phyloP scores from a whole-genome alignment of 2,888 invertebrate genomes.

The Patella pellucida region DNA sequence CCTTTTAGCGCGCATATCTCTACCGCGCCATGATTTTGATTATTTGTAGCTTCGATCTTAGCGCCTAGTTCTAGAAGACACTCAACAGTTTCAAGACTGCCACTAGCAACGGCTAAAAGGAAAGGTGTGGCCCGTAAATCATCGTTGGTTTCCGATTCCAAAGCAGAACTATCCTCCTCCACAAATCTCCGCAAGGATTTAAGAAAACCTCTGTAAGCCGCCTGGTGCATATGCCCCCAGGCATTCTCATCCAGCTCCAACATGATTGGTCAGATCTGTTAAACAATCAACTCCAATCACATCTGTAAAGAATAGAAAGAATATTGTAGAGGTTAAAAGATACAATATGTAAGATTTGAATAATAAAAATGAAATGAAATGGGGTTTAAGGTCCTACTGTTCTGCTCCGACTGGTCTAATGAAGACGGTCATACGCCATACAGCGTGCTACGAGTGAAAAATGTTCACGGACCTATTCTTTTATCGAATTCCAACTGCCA shows the following conservation, averaged over 20 bases:
- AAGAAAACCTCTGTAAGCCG: constrained; percentile 66
- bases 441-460: no score
- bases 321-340: no score
- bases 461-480: no score
- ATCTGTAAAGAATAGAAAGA: no score
- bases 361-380: no score
- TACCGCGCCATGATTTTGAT: constrained; percentile 67
- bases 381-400: no score
- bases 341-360: no score
- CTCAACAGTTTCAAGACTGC: constrained; percentile 61
- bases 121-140: constrained; percentile 66
- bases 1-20: constrained; percentile 65
- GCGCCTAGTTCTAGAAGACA: constrained; percentile 62
- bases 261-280: constrained; percentile 19
- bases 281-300: no score
- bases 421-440: no score
- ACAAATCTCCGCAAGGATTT: constrained; percentile 68
- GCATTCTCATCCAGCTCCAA: constrained; percentile 65
- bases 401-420: no score
- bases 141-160: constrained; percentile 68
- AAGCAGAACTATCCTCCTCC: constrained; percentile 57
- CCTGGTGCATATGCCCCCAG: constrained; percentile 69
- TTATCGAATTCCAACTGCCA: no score
- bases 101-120: constrained; percentile 63
- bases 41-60: constrained; percentile 58